Base-by-base conservation (phyloP, 2,888 invertebrate species). In the Agrochola lychnidis region DNA sequence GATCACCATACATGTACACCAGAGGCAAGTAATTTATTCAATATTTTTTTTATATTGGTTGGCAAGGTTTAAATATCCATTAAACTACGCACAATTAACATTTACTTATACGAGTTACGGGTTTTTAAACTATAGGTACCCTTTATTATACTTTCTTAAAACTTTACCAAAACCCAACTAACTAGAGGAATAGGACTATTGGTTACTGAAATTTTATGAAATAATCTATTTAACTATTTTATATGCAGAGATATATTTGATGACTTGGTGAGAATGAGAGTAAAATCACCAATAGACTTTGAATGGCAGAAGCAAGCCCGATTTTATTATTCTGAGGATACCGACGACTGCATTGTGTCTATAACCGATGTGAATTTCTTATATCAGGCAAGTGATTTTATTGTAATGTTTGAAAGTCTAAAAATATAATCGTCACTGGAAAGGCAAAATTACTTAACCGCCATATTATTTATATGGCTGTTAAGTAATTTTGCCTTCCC, bases 1-100 rank as follows among this genome's bases (percentile, higher is more conserved):
- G 97, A 98, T 99, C 67, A 99, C 99, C 0, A 99, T 99, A 90
- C 99, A 99, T 91, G 98, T 99, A 0, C 99, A 99, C 97, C 99
- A 99, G 95, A 97, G 98, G 97, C 97, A 93, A 86, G 70, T 77
- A 59, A 68, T 71, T 40, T 59, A 51, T n/a, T n/a, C n/a, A 30
- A 30, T 30, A 30, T 30, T 30, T 30, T 1, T 30, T 30, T 30
- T 30, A 30, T 30, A 0, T 19, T 14, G 25, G 42, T 42, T 42
- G 4, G 40, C 63, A 40, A 14, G 7, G 19, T 12, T 66, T 66
- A 30, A 66, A 30, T 0, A 7, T 30, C 19, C 48, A 48, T 30
- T 48, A 48, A 22, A 48, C 25, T 30, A 51, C 3, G 3, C 53
- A 14, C 30, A 36, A n/a, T 36, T n/a, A 53, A 51, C 16, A 9